Base-by-base conservation (phyloP, 2,113 vertebrate genomes). In the Myrmophylax atrothorax region DNA sequence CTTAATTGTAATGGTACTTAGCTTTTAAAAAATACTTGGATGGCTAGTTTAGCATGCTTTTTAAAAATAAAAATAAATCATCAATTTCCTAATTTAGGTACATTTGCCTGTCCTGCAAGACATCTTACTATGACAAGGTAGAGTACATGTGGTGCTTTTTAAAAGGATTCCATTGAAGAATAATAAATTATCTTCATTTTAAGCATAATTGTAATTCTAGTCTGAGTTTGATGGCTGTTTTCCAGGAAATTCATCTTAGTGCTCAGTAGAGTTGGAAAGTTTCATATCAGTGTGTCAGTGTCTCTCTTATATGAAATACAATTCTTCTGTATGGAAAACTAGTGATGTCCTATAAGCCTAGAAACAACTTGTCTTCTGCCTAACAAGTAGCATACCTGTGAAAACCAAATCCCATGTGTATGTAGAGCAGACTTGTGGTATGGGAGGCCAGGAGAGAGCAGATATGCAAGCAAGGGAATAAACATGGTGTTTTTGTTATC, bases 401-500 rank as follows among this genome's bases (percentile, higher is more conserved):
- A 67, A 87, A 93, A 63, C 8, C 26, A 37, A 73, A 76, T 82
- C 11, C 19, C 8, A 1, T 9, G 11, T 67, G 15, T 76, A 23
- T 26, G 5, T 26, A 78, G 40, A 60, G 38, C 20, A 73, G 16
- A 47, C 11, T 3, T 63, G 26, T 81, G 60, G 40, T 53, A 35
- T 10, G 11, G 44, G 44, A 91, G 28, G 33, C 63, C 6, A 6
- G 44, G n/a, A 90, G 42, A 6, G 40, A 93, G 29, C 18, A 91
- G 40, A 17, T 82, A 49, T 8, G 9, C 56, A 83, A 38, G 38
- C 33, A 7, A 18, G 11, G 59, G 44, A 77, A 89, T 53, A 89
- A 95, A 95, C 53, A 23, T 20, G 44, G 31, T 74, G 46, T 82
- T 85, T 95, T 91, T 84, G 35, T 92, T 89, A 87, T 84, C 70